These are phyloP conservation scores for Amyelois transitella DNA, from an alignment of 1,140 invertebrate species.

Conservation along the genomic window DNA sequence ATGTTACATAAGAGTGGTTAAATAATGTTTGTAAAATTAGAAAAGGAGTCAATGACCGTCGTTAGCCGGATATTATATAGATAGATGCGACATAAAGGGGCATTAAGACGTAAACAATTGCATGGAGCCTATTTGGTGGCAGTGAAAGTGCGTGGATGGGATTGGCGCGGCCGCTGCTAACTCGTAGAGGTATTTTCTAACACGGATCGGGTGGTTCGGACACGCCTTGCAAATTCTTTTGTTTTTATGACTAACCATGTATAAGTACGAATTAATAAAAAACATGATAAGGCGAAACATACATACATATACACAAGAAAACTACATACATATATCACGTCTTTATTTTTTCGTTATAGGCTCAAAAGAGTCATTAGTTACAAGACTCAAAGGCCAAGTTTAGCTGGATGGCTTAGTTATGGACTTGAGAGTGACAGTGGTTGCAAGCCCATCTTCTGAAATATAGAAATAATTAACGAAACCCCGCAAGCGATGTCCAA, in stretches of 20 bases:
- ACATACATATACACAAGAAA: not conserved
- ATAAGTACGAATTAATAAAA: too few species aligned
- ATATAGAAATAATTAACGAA: not conserved
- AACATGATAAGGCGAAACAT: not conserved
- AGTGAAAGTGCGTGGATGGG: constrained; percentile 35
- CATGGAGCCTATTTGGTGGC: constrained; percentile 28
- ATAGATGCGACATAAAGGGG: constrained; percentile 33
- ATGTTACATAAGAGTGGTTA: not conserved
- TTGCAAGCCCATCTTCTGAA: too few species aligned
- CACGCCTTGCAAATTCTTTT: not conserved
- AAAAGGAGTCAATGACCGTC: constrained; percentile 36
- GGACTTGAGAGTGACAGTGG: too few species aligned
- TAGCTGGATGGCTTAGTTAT: too few species aligned
- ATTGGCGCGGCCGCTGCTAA: not conserved
- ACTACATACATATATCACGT: not conserved
- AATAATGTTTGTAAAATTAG: constrained; percentile 22
- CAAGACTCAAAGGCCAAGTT: too few species aligned
- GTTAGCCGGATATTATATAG: constrained; percentile 35
- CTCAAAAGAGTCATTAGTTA: too few species aligned
- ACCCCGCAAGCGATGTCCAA: not conserved
- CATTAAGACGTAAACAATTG: constrained; percentile 44
- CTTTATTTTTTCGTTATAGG: too few species aligned
- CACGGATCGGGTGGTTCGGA: not conserved
- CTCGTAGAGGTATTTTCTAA: not conserved
- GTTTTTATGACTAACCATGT: not conserved